Conservation (phyloP, 1,140 invertebrate species). For the Acromyrmex charruanus region DNA sequence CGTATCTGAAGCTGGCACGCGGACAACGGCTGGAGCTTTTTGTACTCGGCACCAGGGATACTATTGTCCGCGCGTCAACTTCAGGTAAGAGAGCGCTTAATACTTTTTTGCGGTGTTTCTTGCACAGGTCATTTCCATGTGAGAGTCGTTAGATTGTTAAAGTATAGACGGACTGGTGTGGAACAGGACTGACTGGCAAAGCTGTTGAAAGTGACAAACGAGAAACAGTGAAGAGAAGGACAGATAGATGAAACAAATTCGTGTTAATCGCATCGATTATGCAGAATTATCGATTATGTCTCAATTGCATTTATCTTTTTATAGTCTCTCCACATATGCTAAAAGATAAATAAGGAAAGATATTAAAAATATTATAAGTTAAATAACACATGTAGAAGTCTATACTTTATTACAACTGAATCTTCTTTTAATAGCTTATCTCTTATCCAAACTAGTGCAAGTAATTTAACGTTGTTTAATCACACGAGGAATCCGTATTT, state of each 20-base stretch:
- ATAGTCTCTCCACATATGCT: neutral
- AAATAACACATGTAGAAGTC: neutral
- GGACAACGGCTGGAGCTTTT: conserved; percentile 67
- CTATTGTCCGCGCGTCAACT: conserved; percentile 71
- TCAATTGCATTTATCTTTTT: neutral
- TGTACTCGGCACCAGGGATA: conserved; percentile 29
- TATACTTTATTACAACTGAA: neutral
- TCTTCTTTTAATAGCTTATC: neutral
- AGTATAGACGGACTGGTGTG: conserved; percentile 22
- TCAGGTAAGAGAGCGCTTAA: conserved; percentile 68
- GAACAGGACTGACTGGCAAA: conserved; percentile 15
- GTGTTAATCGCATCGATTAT: conserved; percentile 16
- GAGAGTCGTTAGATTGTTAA: conserved; percentile 50
- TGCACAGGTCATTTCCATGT: conserved; percentile 39
- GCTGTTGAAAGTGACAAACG: conserved; percentile 16
- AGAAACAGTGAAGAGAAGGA: neutral
- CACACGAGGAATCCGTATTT: conserved; percentile 45
- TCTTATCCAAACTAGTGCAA: neutral
- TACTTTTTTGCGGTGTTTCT: conserved; percentile 49
- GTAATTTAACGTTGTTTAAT: neutral
- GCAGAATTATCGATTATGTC: neutral
- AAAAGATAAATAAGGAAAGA: neutral
- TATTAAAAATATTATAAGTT: neutral
- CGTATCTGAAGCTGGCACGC: conserved; percentile 72
- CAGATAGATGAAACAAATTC: conserved; percentile 8